Conservation (phyloP, 92 coral and sea anemone species). For the Umimayanthus kanabou region DNA sequence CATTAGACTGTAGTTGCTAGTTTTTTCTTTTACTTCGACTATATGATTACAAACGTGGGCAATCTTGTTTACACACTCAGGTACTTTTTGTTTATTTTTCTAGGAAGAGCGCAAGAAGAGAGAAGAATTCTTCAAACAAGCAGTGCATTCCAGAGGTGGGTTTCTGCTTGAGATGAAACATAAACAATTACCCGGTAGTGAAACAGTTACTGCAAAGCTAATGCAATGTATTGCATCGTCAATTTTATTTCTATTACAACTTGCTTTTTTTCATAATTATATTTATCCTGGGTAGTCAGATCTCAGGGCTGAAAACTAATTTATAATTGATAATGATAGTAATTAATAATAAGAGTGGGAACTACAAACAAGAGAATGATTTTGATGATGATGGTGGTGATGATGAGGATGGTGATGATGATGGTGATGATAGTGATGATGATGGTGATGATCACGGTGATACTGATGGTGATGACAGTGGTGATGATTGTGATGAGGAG, state of each 20-base stretch:
- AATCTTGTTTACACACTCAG: neutral
- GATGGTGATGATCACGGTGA: neutral
- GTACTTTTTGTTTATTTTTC: neutral
- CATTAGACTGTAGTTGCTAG: neutral
- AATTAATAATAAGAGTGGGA: too few species aligned
- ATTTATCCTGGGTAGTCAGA: too few species aligned
- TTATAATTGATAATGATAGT: too few species aligned
- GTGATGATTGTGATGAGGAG: too few species aligned
- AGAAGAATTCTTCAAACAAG: slow-evolving; percentile 88
- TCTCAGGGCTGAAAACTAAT: too few species aligned
- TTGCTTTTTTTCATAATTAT: too few species aligned
- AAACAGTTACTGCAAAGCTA: neutral
- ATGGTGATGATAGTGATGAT: neutral
- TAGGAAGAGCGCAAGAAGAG: slow-evolving; percentile 93
- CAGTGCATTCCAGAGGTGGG: slow-evolving; percentile 88
- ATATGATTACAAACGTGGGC: neutral
- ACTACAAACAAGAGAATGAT: too few species aligned
- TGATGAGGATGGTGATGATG: neutral
- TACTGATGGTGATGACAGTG: too few species aligned
- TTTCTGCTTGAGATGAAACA: neutral
- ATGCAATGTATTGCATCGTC: too few species aligned
- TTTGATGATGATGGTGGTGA: neutral
- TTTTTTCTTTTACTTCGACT: neutral
- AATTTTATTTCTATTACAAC: too few species aligned
- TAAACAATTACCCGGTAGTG: neutral